Evolutionary conservation across 1,140 invertebrate species (phyloP).

Genomic region (Drosophila pachea): DNA sequence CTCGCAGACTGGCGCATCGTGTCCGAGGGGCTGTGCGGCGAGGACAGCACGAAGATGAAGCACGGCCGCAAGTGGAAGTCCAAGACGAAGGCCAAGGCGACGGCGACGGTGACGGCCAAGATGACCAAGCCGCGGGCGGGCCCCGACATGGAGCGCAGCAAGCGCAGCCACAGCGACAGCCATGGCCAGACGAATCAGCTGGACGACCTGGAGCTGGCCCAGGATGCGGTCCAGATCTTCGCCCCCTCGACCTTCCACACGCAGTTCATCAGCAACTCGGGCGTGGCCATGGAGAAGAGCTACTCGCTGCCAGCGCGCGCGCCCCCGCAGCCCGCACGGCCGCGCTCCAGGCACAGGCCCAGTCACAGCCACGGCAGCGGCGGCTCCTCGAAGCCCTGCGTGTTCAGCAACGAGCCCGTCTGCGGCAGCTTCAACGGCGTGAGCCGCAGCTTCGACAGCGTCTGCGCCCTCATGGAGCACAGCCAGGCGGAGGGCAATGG

Average conservation of each 20-base stretch:
- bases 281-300: conserved; percentile 60
- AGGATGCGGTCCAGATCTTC: conserved; percentile 62
- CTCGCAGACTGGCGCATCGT: conserved; percentile 68
- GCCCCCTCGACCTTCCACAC: conserved; percentile 68
- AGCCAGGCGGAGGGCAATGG: conserved; percentile 59
- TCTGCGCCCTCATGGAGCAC: conserved; percentile 61
- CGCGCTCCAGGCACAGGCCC: neutral
- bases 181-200: conserved; percentile 39
- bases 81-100: conserved; percentile 50
- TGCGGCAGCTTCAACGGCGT: conserved; percentile 61
- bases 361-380: neutral
- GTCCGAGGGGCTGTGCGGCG: conserved; percentile 66
- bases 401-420: conserved; percentile 61
- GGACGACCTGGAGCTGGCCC: conserved; percentile 60
- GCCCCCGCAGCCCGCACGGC: conserved; percentile 26
- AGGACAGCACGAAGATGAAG: conserved; percentile 72
- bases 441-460: conserved; percentile 55
- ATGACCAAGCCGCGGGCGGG: too few relatives aligned
- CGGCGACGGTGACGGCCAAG: conserved; percentile 33
- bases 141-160: conserved; percentile 47
- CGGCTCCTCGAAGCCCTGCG: conserved; percentile 38
- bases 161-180: conserved; percentile 53
- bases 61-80: conserved; percentile 60
- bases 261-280: conserved; percentile 62
- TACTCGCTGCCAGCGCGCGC: conserved; percentile 61